Evolutionary conservation across 2,888 invertebrate species (phyloP), one percentile per base, ranked within the genome.

Genomic region (Caenorhabditis sulstoni): DNA sequence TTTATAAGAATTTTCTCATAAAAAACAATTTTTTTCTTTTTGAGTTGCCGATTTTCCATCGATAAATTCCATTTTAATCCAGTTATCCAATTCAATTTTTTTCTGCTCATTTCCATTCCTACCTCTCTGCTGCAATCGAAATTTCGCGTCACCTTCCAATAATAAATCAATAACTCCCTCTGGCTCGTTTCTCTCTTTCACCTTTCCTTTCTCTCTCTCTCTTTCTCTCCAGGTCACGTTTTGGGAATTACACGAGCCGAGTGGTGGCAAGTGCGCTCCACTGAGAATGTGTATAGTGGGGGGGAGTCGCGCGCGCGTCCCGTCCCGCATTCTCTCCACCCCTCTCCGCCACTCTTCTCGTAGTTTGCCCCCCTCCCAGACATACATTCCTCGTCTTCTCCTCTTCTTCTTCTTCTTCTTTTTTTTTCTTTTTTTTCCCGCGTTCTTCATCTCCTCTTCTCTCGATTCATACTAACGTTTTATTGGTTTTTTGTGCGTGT

Each of bases 221-320:
- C 49, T 49, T 22, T 49, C 29, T 29, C 29, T 20, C 35, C 18
- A 11, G n/a, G 68, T 68, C 68, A 52, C 68, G 58, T 58, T 44
- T 68, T 20, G 11, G 53, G 52, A 9, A 44, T 68, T 68, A 67
- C 52, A 29, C 29, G 29, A 7, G 29, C 4, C 4, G 7, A 29
- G 29, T 3, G 29, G 29, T 52, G 44, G 68, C 68, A 68, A 68
- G n/a, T 37, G 59, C 68, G 68, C 68, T 45, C 68, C 58, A 50
- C 20, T 12, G 61, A 41, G 23, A 71, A 61, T 68, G 55, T 71
- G 71, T 71, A 71, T 71, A 62, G 71, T 57, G 55, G 41, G 49
- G 45, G 29, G 29, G 29, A 7, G 29, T 29, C 29, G 41, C 41
- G 41, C 41, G 41, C 41, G 41, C 41, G 29, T 11, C 41, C 41